Evolutionary conservation across 2,113 vertebrate genomes (phyloP).

Genomic region (Pedionomus torquatus): DNA sequence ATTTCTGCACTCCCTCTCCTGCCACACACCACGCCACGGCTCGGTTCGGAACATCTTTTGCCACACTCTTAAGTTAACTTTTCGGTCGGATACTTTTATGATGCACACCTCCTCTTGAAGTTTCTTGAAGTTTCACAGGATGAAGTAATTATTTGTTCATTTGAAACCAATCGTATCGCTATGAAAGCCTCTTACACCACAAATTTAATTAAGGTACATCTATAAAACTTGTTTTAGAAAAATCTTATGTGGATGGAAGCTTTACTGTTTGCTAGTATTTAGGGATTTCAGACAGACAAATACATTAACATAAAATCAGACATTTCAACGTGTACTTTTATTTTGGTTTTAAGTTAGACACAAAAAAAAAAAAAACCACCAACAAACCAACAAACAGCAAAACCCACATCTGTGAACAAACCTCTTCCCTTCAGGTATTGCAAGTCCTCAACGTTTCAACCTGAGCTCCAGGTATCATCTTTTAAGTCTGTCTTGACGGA

Average conservation of each 20-base stretch:
- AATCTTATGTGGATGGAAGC: neutral
- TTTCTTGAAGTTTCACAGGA: neutral
- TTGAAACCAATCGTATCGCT: neutral
- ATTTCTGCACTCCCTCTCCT: neutral
- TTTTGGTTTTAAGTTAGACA: neutral
- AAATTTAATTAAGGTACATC: neutral
- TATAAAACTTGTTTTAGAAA: neutral
- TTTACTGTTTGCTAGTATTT: neutral
- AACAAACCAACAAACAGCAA: neutral
- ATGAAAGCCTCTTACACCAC: neutral
- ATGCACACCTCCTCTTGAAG: neutral
- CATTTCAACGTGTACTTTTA: neutral
- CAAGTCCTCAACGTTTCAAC: neutral
- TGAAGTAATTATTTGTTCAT: neutral
- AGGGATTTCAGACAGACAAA: neutral
- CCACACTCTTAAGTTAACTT: neutral
- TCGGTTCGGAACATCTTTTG: neutral
- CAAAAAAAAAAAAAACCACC: neutral
- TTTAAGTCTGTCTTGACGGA: neutral
- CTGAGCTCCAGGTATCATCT: neutral
- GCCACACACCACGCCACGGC: neutral
- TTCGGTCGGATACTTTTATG: neutral
- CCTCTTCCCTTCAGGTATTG: neutral
- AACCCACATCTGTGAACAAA: neutral
- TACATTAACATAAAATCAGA: neutral